Evolutionary conservation across 2,113 vertebrate genomes (phyloP), one percentile per base, ranked within the genome.

Genomic region (Upupa epops): DNA sequence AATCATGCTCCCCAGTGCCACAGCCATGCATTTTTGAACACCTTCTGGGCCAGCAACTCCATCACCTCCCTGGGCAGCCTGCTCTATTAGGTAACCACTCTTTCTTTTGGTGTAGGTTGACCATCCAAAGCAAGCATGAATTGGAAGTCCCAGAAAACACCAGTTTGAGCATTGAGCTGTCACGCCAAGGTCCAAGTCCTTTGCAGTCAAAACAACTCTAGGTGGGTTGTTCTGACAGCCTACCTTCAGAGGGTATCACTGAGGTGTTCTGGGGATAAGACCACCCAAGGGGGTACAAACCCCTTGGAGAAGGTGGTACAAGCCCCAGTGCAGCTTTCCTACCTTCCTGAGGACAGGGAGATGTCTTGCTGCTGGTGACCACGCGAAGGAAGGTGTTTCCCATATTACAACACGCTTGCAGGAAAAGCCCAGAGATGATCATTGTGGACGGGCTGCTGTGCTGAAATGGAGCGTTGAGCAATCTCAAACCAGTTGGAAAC

Each of bases 401-500:
- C 77, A 12, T 9, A 24, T 96, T 94, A 89, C 92, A 49, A 91
- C 92, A 96, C 0, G 1, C 52, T 2, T 18, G 5, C 45, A 75
- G 90, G 92, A 93, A 95, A 83, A 90, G 88, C 88, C 88, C 14
- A 1, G 93, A 90, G 83, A 11, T 89, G 92, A 70, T 88, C 6
- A 0, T 58, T 9, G 1, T 86, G 92, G 93, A 13, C 86, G 17
- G 51, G 68, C 92, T 76, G 89, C 89, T 31, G 55, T 79, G 92
- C 95, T 80, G 93, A 94, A 90, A 92, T 1, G 51, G 29, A 78
- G 75, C 86, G 76, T 96, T 97, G 95, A 96, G 96, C 96, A 96
- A 97, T 96, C n/a, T n/a, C 86, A 9, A 28, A 48, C 37, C 95
- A 91, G 87, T 93, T 94, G 74, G 85, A 95, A 94, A 96, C 77